Evolutionary conservation across 2,888 invertebrate genomes (phyloP), one percentile per base, ranked within the genome.

Genomic region (Ischnura elegans): DNA sequence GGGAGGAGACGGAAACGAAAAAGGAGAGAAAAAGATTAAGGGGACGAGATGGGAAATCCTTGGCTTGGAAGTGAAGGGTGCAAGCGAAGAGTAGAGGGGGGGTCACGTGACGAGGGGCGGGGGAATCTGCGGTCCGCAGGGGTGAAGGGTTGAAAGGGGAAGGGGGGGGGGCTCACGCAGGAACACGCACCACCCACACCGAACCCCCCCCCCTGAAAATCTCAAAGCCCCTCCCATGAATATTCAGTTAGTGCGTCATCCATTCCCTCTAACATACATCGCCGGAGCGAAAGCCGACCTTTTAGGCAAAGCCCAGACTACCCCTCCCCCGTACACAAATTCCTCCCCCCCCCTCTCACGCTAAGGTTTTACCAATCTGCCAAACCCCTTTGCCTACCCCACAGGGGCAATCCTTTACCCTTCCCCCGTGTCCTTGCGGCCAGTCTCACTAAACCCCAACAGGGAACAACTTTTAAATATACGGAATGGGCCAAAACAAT

Each of bases 171-270:
- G 8, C 29, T 25, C 29, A 10, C 66, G 19, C 76, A 13, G 76
- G 76, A 36, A 43, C 86, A 86, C 86, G 46, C 45, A 86, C 45
- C 46, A 10, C 76, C 61, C 25, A 61, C 46, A 10, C 76, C 51
- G 13, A 51, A 42, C 86, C 86, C 46, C 43, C 29, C 86, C 86
- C 25, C 86, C 45, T n/a, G 19, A 51, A 51, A 51, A 3, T 10
- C 51, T 19, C 13, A n/a, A n/a, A n/a, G 6, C 86, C n/a, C 29
- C 21, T 43, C 36, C 86, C 86, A 86, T 86, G 86, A 86, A 86
- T 86, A 86, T 86, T 86, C 86, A 86, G 86, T 86, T 86, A 46
- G 86, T 86, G 86, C 42, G 86, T 86, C 46, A 86, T 86, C 86
- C 86, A 46, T 86, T 86, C 86, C 86, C 46, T 86, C 86, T 86